Conservation (phyloP, 2,113 vertebrate species). For the Epinephelus moara region DNA sequence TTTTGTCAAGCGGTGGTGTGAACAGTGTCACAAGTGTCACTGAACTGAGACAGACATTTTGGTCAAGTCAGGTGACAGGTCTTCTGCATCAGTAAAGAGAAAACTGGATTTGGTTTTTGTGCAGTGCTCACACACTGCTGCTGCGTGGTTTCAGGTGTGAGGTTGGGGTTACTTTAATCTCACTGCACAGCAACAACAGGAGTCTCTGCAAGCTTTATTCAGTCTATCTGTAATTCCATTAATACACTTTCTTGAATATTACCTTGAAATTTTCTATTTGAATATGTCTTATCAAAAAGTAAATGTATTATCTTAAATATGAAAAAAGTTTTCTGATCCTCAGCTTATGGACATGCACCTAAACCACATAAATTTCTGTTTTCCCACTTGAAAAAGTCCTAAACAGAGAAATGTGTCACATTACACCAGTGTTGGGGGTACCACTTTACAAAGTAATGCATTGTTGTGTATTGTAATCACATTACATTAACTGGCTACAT, state of each 20-base stretch:
- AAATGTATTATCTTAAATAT: background rate
- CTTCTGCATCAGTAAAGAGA: background rate
- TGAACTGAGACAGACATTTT: background rate
- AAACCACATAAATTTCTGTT: background rate
- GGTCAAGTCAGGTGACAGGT: background rate
- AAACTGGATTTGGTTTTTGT: background rate
- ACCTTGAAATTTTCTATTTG: background rate
- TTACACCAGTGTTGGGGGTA: no score
- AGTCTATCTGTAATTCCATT: background rate
- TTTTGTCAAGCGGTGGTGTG: background rate
- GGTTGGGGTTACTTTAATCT: constrained; percentile 8
- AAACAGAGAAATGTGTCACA: background rate
- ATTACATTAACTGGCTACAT: no score
- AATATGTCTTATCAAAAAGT: background rate
- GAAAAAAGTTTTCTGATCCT: background rate
- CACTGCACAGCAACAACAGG: background rate
- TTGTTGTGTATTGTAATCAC: no score
- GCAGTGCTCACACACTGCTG: background rate
- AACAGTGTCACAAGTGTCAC: background rate
- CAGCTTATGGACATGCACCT: background rate
- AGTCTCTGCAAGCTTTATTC: background rate
- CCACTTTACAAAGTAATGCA: no score
- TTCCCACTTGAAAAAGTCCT: background rate
- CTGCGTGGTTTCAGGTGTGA: constrained; percentile 1
- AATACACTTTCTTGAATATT: background rate